Percentiles rank a stretch among this genome's conserved stretches.
These are phyloP conservation scores for Atractosteus spatula DNA, from an alignment of 2,113 vertebrate species.

Conservation along the genomic window DNA sequence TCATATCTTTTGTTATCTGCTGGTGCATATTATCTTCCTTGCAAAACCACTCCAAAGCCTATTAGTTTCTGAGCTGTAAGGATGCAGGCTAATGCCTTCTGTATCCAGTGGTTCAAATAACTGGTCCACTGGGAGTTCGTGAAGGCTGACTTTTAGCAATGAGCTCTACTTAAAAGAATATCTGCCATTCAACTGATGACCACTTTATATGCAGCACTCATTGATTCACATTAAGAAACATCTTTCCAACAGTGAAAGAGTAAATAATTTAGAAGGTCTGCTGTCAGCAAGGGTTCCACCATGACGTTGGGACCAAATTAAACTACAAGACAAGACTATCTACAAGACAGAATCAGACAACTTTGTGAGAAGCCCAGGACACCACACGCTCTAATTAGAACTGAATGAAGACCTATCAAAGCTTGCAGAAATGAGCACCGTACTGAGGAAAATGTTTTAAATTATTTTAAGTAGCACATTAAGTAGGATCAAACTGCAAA, in stretches of 20 bases:
- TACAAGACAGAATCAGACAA: slow-evolving; percentile 32
- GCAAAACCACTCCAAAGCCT: slow-evolving; percentile 21
- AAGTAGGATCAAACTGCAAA: slow-evolving; percentile 20
- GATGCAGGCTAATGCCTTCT: slow-evolving; percentile 11
- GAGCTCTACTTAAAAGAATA: slow-evolving; percentile 39
- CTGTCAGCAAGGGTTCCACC: slow-evolving; percentile 41
- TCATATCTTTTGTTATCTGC: slow-evolving; percentile 15
- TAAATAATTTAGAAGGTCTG: slow-evolving; percentile 58
- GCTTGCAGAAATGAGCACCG: slow-evolving; percentile 4
- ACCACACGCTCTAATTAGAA: slow-evolving; percentile 27
- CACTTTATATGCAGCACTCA: slow-evolving; percentile 55
- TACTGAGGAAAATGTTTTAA: slow-evolving; percentile 11
- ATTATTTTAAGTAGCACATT: slow-evolving; percentile 26
- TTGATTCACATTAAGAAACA: slow-evolving; percentile 60
- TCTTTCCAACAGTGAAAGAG: slow-evolving; percentile 45
- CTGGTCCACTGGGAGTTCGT: slow-evolving; percentile 18
- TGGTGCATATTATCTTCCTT: slow-evolving; percentile 20
- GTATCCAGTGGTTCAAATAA: slow-evolving; percentile 38
- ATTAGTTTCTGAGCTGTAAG: slow-evolving; percentile 17
- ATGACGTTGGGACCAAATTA: slow-evolving; percentile 50
- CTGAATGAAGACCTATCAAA: slow-evolving; percentile 29
- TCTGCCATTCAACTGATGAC: slow-evolving; percentile 45
- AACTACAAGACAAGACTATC: slow-evolving; percentile 45
- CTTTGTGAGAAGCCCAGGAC: slow-evolving; percentile 18
- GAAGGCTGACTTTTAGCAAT: slow-evolving; percentile 23